Percentiles rank a stretch among this genome's conserved stretches.
Evolutionary conservation across 2,797 vertebrate species (phyloP).

Genomic region (Rhincodon typus): DNA sequence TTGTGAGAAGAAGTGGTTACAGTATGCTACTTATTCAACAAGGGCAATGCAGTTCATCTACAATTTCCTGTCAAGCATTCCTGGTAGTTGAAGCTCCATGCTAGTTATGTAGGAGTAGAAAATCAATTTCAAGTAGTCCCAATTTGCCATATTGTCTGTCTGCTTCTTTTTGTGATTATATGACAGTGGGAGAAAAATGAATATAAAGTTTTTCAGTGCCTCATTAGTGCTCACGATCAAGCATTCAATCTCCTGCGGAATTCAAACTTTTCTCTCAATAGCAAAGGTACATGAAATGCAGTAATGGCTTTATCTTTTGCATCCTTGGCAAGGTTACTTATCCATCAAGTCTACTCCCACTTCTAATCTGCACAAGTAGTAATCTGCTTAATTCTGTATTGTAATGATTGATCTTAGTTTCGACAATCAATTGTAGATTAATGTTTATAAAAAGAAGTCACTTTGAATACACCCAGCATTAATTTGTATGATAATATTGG

Average conservation of each 20-base stretch:
- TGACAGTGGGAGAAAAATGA: neutral
- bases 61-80: neutral
- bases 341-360: neutral
- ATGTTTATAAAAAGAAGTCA: neutral
- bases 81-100: neutral
- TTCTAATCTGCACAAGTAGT: neutral
- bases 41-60: neutral
- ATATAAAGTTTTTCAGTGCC: neutral
- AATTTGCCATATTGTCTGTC: neutral
- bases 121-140: neutral
- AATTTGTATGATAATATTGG: neutral
- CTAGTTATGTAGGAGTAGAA: neutral
- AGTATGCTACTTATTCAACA: neutral
- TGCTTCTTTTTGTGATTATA: neutral
- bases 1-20: neutral
- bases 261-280: neutral
- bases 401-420: neutral
- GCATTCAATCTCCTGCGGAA: neutral
- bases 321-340: neutral
- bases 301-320: neutral
- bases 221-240: neutral
- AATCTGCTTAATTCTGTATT: neutral
- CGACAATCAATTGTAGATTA: neutral
- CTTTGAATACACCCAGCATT: neutral
- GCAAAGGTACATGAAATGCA: neutral